phyloP scores from a whole-genome alignment of 1,140 invertebrate species.

The Meteorus sp. region DNA sequence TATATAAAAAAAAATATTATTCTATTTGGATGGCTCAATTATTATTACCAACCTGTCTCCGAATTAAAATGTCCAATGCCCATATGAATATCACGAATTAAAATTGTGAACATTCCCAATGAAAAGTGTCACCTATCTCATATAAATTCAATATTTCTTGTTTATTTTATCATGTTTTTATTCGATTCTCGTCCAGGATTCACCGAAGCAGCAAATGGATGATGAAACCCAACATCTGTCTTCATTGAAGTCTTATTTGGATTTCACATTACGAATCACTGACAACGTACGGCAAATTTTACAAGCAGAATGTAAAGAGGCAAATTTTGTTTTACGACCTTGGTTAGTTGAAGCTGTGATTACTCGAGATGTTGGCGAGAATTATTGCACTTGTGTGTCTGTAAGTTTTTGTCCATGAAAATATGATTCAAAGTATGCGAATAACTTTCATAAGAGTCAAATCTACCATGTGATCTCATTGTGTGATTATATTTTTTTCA shows the following conservation, averaged over 20 bases:
- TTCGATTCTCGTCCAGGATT: too few relatives aligned
- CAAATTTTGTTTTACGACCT: slow-evolving; percentile 45
- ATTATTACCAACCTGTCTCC: not conserved
- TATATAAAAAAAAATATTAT: not conserved
- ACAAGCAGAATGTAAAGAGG: slow-evolving; percentile 45
- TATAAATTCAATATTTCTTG: not conserved
- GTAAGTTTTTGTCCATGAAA: slow-evolving; percentile 31
- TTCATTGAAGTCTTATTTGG: slow-evolving; percentile 37
- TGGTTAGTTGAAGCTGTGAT: slow-evolving; percentile 41
- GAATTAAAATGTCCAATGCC: not conserved
- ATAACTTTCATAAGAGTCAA: not conserved
- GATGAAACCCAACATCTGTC: slow-evolving; percentile 30
- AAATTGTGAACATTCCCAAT: not conserved
- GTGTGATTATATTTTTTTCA: not conserved
- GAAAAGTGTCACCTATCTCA: not conserved
- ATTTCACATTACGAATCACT: slow-evolving; percentile 34
- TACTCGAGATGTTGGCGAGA: slow-evolving; percentile 32
- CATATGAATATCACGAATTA: not conserved
- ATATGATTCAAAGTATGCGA: not conserved
- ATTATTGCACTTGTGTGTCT: slow-evolving; percentile 41
- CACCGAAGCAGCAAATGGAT: not conserved
- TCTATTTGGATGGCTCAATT: not conserved
- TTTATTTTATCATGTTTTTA: not conserved
- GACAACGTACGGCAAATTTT: slow-evolving; percentile 42
- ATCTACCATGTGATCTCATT: not conserved